Base-by-base conservation (phyloP, 2,113 vertebrate genomes). In the Galeopterus variegatus region DNA sequence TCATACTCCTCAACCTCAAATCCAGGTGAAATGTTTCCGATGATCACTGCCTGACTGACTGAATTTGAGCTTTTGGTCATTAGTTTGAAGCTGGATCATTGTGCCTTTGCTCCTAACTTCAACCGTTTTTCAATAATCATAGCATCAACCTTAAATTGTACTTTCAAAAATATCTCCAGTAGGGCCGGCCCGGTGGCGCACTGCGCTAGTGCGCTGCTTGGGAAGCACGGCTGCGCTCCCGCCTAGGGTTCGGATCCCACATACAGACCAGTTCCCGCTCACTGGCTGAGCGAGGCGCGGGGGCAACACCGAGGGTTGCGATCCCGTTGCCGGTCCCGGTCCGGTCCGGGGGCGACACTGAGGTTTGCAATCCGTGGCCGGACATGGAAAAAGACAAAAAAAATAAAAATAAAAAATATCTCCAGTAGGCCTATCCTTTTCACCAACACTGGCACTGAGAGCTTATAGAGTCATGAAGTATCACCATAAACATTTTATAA, bases 401-500 rank as follows among this genome's bases (percentile, higher is more conserved):
- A n/a, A n/a, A n/a, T n/a, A n/a, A n/a, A n/a, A n/a, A n/a, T n/a
- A 41, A 41, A 64, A 91, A 91, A 50, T 60, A 93, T 21, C 3
- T 31, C 21, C 12, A 80, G 10, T 23, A 36, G 19, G 6, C 17
- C 5, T 70, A 50, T 28, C 19, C 4, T 23, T 92, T 54, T 81
- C 50, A 75, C 28, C 12, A 80, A 3, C 1, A 11, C 14, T 80
- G 60, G 12, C 24, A 62, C 14, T 3, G 24, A 65, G 36, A 72
- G 11, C 21, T 36, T 64, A 33, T 72, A 36, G 3, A 15, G 15
- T 64, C 41, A 62, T 9, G 10, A 67, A 76, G 5, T 85, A 75
- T 54, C 58, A 84, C 18, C 21, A 33, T 52, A 41, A 75, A 72
- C 24, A 98, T 24, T 92, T 79, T 95, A 48, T 76, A 36, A 28